These are phyloP conservation scores for Saccostrea glomerata DNA, from an alignment of 1,140 invertebrate species.

Conservation along the genomic window DNA sequence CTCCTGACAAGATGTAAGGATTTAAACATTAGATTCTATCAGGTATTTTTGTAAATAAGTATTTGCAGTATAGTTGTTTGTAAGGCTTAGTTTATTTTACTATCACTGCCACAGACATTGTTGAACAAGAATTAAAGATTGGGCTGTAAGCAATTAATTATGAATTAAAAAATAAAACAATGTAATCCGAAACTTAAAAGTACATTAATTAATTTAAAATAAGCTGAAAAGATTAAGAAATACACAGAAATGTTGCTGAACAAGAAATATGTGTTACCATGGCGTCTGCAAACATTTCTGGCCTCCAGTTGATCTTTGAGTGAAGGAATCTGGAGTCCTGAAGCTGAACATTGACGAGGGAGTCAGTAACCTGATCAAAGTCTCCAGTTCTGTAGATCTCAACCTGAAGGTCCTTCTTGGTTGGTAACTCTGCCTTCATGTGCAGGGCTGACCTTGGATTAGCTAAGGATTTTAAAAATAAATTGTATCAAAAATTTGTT, in stretches of 20 bases:
- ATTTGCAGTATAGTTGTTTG: too few species aligned
- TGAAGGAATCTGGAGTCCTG: conserved; percentile 55
- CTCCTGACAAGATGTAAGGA: not conserved
- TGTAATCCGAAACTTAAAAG: too few species aligned
- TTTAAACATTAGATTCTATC: not conserved
- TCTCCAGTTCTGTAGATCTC: conserved; percentile 54
- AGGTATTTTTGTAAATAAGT: not conserved
- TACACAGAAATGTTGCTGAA: not conserved
- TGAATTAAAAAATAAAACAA: too few species aligned
- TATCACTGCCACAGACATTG: too few species aligned
- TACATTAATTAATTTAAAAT: too few species aligned
- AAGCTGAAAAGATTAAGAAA: not conserved
- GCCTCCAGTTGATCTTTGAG: conserved; percentile 60
- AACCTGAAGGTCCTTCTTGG: conserved; percentile 42
- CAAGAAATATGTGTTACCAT: conserved; percentile 48
- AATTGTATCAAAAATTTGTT: not conserved
- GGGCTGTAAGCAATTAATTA: too few species aligned
- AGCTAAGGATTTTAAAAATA: not conserved
- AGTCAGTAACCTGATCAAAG: conserved; percentile 47
- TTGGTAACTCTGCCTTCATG: conserved; percentile 51
- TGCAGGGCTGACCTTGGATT: conserved; percentile 50
- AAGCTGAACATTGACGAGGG: conserved; percentile 48
- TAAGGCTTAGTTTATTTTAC: too few species aligned
- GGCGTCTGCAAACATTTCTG: conserved; percentile 56
- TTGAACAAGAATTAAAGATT: too few species aligned